These are phyloP conservation scores for Phalacrocorax pelagicus DNA, from an alignment of 2,113 vertebrate species.

Conservation along the genomic window DNA sequence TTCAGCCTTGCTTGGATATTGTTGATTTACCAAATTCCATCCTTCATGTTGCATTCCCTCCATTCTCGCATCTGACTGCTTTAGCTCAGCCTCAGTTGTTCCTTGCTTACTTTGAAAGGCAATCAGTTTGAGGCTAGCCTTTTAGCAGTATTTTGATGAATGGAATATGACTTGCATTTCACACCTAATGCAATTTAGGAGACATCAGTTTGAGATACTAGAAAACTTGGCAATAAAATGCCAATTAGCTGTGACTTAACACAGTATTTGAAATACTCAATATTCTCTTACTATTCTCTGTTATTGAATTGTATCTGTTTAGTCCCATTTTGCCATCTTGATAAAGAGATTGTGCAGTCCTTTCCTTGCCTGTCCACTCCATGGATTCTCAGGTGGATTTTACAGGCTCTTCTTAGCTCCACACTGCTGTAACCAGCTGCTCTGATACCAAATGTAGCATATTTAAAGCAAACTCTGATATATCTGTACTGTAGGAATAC, in stretches of 20 bases:
- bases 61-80: background rate
- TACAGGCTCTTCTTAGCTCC: background rate
- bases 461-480: background rate
- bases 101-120: background rate
- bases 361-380: background rate
- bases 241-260: constrained; percentile 29
- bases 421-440: background rate
- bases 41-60: accelerated
- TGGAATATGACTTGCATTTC: background rate
- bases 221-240: constrained; percentile 34
- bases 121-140: background rate
- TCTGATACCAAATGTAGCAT: background rate
- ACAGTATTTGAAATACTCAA: background rate
- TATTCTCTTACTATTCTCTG: background rate
- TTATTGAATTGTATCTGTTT: background rate
- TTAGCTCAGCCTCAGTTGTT: background rate
- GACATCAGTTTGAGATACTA: background rate
- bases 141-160: background rate
- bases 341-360: background rate
- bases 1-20: background rate
- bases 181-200: constrained; percentile 9
- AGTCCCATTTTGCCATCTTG: background rate
- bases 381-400: background rate
- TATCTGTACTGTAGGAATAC: background rate
- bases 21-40: background rate